Evolutionary conservation across 2,113 vertebrate species (phyloP).

Genomic region (Anas platyrhynchos): DNA sequence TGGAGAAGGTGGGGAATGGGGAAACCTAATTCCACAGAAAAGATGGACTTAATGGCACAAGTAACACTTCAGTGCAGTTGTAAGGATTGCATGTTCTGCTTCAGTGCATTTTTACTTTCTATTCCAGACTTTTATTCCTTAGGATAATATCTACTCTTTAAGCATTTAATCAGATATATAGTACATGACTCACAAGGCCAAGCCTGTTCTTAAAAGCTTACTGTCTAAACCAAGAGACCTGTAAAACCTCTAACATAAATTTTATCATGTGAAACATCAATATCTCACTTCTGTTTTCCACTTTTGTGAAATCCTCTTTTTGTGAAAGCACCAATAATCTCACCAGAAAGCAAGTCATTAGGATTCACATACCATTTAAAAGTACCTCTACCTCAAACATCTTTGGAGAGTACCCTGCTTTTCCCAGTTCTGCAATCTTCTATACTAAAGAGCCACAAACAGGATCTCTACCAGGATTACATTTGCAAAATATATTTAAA

Average conservation of each 20-base stretch:
- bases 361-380: not conserved
- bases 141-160: not conserved
- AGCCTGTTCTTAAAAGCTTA: not conserved
- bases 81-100: not conserved
- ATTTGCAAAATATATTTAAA: not conserved
- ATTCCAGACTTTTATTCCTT: not conserved
- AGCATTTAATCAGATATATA: not conserved
- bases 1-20: accelerated
- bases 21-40: not conserved
- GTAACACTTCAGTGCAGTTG: not conserved
- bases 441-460: not conserved
- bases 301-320: not conserved
- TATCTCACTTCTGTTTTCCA: accelerated
- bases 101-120: not conserved
- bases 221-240: not conserved
- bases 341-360: not conserved
- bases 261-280: not conserved
- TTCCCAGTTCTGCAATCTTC: not conserved
- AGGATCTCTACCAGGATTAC: not conserved
- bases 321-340: not conserved
- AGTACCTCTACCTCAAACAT: not conserved
- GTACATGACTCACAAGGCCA: accelerated
- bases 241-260: not conserved
- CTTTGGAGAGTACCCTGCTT: not conserved
- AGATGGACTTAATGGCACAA: not conserved